These are phyloP conservation scores for Oxygymnocypris stewartii DNA, from an alignment of 2,113 vertebrate genomes.

Conservation along the genomic window DNA sequence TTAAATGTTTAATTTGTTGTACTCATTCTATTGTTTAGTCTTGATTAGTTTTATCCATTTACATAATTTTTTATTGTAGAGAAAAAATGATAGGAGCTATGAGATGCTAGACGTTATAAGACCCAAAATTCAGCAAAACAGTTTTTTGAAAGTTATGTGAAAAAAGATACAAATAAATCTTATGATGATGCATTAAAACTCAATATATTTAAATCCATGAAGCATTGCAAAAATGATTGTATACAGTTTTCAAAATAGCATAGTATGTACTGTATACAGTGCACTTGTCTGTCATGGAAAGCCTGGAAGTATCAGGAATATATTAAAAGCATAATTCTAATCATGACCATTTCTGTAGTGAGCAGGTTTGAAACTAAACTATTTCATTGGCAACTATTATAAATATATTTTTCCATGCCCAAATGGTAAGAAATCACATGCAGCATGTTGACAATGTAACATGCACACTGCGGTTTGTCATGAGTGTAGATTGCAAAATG, in stretches of 20 bases:
- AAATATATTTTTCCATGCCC: background rate
- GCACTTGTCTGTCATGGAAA: background rate
- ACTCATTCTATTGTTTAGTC: too few species aligned
- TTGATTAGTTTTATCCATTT: background rate
- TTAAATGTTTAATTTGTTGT: too few species aligned
- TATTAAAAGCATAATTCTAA: background rate
- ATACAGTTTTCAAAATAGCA: background rate
- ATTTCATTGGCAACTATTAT: background rate
- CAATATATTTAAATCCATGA: background rate
- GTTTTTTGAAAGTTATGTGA: background rate
- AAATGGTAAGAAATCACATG: background rate
- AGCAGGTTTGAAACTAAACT: background rate
- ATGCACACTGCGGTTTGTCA: background rate
- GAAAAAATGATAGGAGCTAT: background rate
- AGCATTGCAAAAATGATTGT: background rate
- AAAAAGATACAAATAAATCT: background rate
- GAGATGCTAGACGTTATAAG: too few species aligned
- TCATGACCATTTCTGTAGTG: background rate
- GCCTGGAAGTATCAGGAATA: background rate
- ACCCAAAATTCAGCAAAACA: too few species aligned
- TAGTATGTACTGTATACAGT: background rate
- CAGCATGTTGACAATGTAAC: background rate
- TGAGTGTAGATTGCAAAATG: background rate
- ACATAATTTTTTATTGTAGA: background rate
- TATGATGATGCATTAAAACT: background rate